A percentile compares a stretch with the other conserved stretches of the same genome.
phyloP scores from a whole-genome alignment of 2,113 vertebrate genomes.

The Ictalurus punctatus region DNA sequence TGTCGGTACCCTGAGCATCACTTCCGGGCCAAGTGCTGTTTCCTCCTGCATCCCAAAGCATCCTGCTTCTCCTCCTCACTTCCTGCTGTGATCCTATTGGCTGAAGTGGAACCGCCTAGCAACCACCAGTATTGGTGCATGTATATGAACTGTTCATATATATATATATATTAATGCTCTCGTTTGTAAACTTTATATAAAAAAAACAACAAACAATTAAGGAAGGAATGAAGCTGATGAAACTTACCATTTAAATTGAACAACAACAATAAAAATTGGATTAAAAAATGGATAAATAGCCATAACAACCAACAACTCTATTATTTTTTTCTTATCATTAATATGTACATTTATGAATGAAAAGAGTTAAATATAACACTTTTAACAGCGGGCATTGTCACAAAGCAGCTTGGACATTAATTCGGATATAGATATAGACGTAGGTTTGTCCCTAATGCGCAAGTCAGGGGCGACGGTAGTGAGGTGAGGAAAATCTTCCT shows the following conservation, averaged over 20 bases:
- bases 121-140: neutral
- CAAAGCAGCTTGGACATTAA: neutral
- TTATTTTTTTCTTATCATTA: neutral
- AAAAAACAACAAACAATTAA: neutral
- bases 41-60: neutral
- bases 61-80: neutral
- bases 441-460: neutral
- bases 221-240: neutral
- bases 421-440: neutral
- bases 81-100: slow-evolving; percentile 11
- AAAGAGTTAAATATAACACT: neutral
- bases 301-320: neutral
- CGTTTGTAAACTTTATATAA: too few relatives aligned
- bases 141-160: neutral
- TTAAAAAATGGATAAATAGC: neutral
- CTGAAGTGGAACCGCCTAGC: slow-evolving; percentile 1
- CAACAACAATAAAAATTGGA: neutral
- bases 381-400: neutral
- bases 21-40: neutral
- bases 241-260: neutral
- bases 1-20: neutral
- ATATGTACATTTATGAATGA: too few relatives aligned
- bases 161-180: too few relatives aligned
- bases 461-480: neutral
- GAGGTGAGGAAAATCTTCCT: neutral